Evolutionary conservation across 2,797 vertebrate species (phyloP).

Genomic region (Pachyuromys duprasi): DNA sequence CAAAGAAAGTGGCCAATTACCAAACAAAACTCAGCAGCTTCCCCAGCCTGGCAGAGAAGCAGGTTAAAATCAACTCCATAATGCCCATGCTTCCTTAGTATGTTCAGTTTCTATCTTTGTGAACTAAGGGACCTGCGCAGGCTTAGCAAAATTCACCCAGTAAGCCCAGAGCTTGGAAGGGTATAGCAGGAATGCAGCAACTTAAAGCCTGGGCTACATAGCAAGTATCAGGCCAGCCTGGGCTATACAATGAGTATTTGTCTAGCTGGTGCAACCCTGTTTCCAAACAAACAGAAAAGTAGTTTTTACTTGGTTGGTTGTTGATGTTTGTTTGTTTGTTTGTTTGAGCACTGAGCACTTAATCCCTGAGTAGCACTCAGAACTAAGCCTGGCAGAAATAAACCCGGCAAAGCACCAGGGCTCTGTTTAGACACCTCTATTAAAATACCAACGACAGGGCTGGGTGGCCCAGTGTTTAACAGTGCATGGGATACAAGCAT

Average conservation of each 20-base stretch:
- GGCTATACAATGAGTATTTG: not conserved
- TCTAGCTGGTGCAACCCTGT: not conserved
- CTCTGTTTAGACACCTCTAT: not conserved
- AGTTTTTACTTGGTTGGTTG: not conserved
- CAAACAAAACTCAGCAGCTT: not conserved
- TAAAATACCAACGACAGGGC: not conserved
- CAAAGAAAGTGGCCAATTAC: slow-evolving; percentile 6
- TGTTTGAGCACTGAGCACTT: not conserved
- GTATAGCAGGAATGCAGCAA: not conserved
- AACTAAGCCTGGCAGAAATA: not conserved
- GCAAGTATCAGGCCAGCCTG: not conserved
- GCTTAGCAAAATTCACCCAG: not conserved
- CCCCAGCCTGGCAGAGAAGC: not conserved
- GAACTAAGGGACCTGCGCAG: not conserved
- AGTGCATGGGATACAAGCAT: fast-evolving
- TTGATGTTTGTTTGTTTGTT: not conserved
- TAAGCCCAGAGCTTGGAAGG: not conserved
- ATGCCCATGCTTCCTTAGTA: not conserved
- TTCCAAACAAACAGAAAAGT: not conserved
- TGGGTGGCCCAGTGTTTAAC: not conserved
- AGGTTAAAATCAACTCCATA: not conserved
- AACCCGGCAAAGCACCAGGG: not conserved
- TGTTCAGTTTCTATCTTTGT: not conserved
- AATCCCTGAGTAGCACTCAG: not conserved
- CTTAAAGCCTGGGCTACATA: not conserved